Evolutionary conservation across 2,888 invertebrate genomes (phyloP).

Genomic region (Choreutis nemorana): DNA sequence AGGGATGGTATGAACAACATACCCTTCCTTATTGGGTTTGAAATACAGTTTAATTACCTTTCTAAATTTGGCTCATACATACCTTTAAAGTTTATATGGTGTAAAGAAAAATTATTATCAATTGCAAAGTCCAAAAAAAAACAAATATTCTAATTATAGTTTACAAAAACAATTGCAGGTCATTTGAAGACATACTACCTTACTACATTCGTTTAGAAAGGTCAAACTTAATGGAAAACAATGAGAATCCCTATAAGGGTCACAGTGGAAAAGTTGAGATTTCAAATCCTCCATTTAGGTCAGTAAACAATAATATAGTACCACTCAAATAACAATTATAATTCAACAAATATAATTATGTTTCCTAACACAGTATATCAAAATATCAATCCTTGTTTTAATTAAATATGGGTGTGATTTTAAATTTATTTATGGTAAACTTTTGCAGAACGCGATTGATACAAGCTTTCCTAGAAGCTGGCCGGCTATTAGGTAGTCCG

Average conservation of each 20-base stretch:
- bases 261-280: slow-evolving; percentile 11
- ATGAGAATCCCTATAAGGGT: slow-evolving; percentile 16
- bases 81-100: too few relatives aligned
- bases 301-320: slow-evolving; percentile 3
- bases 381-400: neutral
- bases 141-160: too few relatives aligned
- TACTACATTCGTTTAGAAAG: slow-evolving; percentile 60
- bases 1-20: slow-evolving; percentile 61
- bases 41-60: too few relatives aligned
- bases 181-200: slow-evolving; percentile 51
- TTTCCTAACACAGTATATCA: too few relatives aligned
- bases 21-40: too few relatives aligned
- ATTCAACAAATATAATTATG: neutral
- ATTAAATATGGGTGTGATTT: neutral
- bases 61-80: too few relatives aligned
- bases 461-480: slow-evolving; percentile 50
- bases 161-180: slow-evolving; percentile 24
- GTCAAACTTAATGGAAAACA: slow-evolving; percentile 23
- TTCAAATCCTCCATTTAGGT: slow-evolving; percentile 31
- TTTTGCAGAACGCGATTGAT: slow-evolving; percentile 11
- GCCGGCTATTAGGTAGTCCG: slow-evolving; percentile 62
- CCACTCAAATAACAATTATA: neutral
- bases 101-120: too few relatives aligned
- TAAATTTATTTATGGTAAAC: neutral
- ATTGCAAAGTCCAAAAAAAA: too few relatives aligned